These are phyloP conservation scores for Caloenas nicobarica DNA, from an alignment of 2,113 vertebrate genomes.

Conservation along the genomic window DNA sequence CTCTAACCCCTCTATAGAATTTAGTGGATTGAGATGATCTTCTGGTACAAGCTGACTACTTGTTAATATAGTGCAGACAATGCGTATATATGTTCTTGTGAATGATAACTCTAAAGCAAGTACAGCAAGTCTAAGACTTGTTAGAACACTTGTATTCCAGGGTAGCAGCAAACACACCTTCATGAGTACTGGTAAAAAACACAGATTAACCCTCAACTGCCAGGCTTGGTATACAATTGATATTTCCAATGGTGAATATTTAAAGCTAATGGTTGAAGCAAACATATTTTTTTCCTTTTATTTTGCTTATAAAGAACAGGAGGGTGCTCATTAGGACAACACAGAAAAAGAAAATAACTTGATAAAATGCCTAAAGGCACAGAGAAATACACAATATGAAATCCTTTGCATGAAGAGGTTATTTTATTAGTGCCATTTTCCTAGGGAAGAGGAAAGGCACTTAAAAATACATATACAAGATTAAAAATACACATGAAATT, in stretches of 20 bases:
- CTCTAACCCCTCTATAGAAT: neutral
- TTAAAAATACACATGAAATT: neutral
- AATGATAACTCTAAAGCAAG: neutral
- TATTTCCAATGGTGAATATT: neutral
- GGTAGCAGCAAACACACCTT: neutral
- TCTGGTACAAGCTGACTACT: neutral
- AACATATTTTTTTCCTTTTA: neutral
- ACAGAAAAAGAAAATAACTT: conserved; percentile 45
- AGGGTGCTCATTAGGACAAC: conserved; percentile 37
- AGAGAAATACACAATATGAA: conserved; percentile 32
- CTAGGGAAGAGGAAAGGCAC: neutral
- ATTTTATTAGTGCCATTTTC: neutral
- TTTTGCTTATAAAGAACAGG: neutral
- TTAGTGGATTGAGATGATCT: neutral
- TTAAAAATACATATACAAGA: neutral
- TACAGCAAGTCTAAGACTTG: neutral
- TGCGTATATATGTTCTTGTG: neutral
- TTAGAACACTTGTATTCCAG: neutral
- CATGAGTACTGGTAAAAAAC: neutral
- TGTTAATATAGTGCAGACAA: neutral
- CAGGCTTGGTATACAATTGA: neutral
- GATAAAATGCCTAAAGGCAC: conserved; percentile 28
- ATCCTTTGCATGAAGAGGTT: neutral
- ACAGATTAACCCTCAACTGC: neutral
- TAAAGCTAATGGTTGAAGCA: neutral